Base-by-base conservation (phyloP, 30 jellyfish, hydroid and myxozoan genomes). In the Pseudorhiza aurosa region DNA sequence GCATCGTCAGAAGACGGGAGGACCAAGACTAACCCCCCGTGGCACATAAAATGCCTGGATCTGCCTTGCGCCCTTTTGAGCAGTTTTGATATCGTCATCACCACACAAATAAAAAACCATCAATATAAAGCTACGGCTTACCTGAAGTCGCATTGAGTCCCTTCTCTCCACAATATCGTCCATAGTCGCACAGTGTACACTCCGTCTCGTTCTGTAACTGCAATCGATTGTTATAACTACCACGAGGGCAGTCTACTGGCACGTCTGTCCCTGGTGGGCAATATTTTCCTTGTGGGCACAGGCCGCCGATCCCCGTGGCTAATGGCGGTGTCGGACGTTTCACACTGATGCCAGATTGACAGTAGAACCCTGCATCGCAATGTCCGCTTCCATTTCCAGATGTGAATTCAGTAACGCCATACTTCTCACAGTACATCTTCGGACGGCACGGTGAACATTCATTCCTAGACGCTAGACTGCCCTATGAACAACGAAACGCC, bases 391-490 rank as follows among this genome's bases (percentile, higher is more conserved):
- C 90, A 53, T 69, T 85, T 57, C 83, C 85, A 21, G 90, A 64
- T 1, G 88, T 12, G 49, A 84, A 84, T 43, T 79, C 96, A 21
- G 96, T 91, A 19, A 85, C 96, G 4, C 91, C 98, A 73, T 68
- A 63, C 40, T 78, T 85, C 15, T 62, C 78, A 68, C 98, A 91
- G 56, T 82, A 83, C 49, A 24, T 58, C 72, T 72, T 85, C 8
- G 98, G 88, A 14, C 95, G 96, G 76, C 98, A 91, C n/a, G 91
- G 85, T 8, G 90, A 63, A 84, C 98, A 91, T 39, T 91, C 96
- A 40, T 39, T 72, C 33, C 29, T 57, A 11, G 87, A 69, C 22
- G 90, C 91, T 45, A 91, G 65, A 28, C 98, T 95, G 14, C 98
- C 98, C 98, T 91, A 53, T 21, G 51, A 56, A 32, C n/a, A n/a